phyloP scores from a whole-genome alignment of 2,888 invertebrate species.

The Eucera pruinosa region DNA sequence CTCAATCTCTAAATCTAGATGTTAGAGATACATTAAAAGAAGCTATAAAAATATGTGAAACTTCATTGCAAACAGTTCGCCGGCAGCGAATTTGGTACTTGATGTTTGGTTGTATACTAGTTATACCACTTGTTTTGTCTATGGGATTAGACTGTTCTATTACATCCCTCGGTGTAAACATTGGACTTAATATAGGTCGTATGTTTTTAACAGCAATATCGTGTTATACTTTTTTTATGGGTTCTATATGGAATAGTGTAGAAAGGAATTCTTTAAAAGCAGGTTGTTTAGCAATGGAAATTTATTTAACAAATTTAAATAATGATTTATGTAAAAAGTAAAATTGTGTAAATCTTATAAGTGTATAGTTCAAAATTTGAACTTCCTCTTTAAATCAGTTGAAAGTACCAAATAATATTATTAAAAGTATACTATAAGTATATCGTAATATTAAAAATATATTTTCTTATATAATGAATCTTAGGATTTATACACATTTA shows the following conservation, averaged over 20 bases:
- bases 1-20: conserved; percentile 66
- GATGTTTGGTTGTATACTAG: conserved; percentile 85
- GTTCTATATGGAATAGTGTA: conserved; percentile 92
- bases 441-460: too few species aligned
- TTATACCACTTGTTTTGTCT: conserved; percentile 82
- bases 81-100: conserved; percentile 86
- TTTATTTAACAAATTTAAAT: conserved; percentile 81
- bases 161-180: conserved; percentile 76
- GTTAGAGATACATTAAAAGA: conserved; percentile 85
- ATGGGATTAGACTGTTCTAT: conserved; percentile 77
- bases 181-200: conserved; percentile 86
- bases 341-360: conserved; percentile 15
- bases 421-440: too few species aligned
- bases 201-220: conserved; percentile 88
- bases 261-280: conserved; percentile 92
- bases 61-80: conserved; percentile 85
- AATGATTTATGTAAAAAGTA: conserved; percentile 56
- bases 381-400: conserved; percentile 13
- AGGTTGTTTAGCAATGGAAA: conserved; percentile 90
- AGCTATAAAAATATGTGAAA: conserved; percentile 87
- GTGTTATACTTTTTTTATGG: conserved; percentile 91
- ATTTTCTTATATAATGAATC: conserved; percentile 44
- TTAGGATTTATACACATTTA: conserved; percentile 37
- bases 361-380: background rate
- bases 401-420: conserved; percentile 10